phyloP scores from a whole-genome alignment of 2,113 vertebrate genomes.

The Siphamia tubifer region DNA sequence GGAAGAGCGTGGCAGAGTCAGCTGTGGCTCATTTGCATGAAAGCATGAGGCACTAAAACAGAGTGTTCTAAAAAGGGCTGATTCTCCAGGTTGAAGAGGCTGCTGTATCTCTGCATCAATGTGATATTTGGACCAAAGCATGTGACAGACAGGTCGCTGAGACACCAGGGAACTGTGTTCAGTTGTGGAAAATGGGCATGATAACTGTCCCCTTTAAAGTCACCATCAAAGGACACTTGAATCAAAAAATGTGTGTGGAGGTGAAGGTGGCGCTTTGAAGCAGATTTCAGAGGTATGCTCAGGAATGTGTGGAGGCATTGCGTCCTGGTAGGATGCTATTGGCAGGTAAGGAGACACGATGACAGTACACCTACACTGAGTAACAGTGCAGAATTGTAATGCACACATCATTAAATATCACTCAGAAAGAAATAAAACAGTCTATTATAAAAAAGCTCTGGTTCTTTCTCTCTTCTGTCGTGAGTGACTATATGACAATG shows the following conservation, averaged over 20 bases:
- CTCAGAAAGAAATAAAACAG: neutral
- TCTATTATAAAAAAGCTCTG: neutral
- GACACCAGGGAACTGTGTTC: too few species aligned
- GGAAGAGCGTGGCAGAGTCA: too few species aligned
- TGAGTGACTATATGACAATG: neutral
- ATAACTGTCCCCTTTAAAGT: too few species aligned
- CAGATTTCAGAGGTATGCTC: slow-evolving; percentile 19
- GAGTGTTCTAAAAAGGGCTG: too few species aligned
- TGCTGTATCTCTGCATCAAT: too few species aligned
- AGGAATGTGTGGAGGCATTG: neutral
- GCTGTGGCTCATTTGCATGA: too few species aligned
- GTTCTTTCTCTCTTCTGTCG: neutral
- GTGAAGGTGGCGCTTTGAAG: neutral
- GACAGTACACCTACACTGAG: slow-evolving; percentile 1
- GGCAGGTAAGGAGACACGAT: slow-evolving; percentile 7
- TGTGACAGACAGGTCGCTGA: too few species aligned
- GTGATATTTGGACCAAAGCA: too few species aligned
- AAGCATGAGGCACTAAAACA: too few species aligned
- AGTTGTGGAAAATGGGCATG: too few species aligned
- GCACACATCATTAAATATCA: neutral
- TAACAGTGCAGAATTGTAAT: neutral
- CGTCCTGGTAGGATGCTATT: slow-evolving; percentile 6
- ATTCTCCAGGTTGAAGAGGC: too few species aligned
- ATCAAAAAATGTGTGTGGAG: neutral
- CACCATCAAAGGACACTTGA: too few species aligned